Conservation (phyloP, 1,140 invertebrate genomes). For the Drosophila nasuta region DNA sequence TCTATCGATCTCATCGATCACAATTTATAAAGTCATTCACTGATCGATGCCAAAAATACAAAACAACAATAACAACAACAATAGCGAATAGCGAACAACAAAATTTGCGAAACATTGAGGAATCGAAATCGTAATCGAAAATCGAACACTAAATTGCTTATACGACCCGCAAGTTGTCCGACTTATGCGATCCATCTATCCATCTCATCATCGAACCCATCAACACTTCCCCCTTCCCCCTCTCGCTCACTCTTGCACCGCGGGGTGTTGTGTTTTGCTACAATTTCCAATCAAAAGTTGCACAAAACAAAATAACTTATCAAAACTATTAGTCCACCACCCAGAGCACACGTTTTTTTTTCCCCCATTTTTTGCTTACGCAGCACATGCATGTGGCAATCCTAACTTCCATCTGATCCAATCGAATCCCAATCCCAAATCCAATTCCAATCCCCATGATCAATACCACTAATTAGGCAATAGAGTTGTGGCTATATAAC, state of each 20-base stretch:
- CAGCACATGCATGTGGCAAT: too few relatives aligned
- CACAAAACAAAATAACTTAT: constrained; percentile 48
- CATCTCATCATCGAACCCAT: constrained; percentile 15
- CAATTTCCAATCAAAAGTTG: constrained; percentile 59
- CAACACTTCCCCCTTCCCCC: background rate
- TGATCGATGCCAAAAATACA: constrained; percentile 12
- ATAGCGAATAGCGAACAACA: too few relatives aligned
- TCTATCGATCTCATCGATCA: constrained; percentile 35
- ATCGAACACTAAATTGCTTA: constrained; percentile 23
- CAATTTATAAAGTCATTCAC: constrained; percentile 29
- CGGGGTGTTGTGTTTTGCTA: constrained; percentile 46
- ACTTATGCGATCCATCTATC: constrained; percentile 7
- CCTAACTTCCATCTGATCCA: constrained; percentile 1
- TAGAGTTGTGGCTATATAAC: constrained; percentile 12
- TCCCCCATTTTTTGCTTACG: too few relatives aligned
- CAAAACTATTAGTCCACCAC: constrained; percentile 18
- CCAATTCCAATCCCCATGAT: constrained; percentile 29
- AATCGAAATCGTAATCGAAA: constrained; percentile 41
- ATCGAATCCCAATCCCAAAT: constrained; percentile 5
- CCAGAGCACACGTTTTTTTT: constrained; percentile 1
- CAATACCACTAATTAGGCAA: constrained; percentile 73
- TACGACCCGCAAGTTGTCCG: constrained; percentile 3
- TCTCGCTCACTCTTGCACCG: background rate
- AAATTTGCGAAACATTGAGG: constrained; percentile 34
- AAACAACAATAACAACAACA: too few relatives aligned